phyloP scores from a whole-genome alignment of 2,797 vertebrate genomes.

The Anableps anableps region DNA sequence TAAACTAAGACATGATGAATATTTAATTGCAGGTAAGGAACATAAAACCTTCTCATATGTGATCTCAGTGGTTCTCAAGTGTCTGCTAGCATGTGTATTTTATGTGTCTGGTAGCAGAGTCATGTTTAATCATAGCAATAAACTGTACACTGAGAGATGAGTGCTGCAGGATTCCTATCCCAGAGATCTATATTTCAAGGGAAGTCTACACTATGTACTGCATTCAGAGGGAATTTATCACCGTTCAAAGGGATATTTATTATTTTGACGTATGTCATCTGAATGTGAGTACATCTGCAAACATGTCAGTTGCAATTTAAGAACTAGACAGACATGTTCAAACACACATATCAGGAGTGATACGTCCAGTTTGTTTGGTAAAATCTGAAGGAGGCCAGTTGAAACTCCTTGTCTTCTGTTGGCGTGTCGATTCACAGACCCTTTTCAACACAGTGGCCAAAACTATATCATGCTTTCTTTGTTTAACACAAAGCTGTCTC shows the following conservation, averaged over 20 bases:
- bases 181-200: constrained; percentile 66
- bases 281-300: constrained; percentile 1
- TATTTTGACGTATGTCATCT: constrained; percentile 46
- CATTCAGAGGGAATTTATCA: constrained; percentile 64
- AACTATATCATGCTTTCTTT: not conserved
- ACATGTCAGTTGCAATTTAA: constrained; percentile 18
- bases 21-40: constrained; percentile 26
- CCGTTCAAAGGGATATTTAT: constrained; percentile 63
- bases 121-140: constrained; percentile 64
- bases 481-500: not conserved
- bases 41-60: constrained; percentile 19
- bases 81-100: constrained; percentile 26
- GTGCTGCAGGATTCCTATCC: constrained; percentile 50
- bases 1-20: constrained; percentile 22
- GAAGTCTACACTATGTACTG: constrained; percentile 57
- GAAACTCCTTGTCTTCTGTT: not conserved
- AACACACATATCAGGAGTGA: constrained; percentile 13
- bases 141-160: constrained; percentile 60
- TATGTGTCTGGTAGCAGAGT: constrained; percentile 53
- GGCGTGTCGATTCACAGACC: not conserved
- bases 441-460: not conserved
- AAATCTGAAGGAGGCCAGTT: not conserved
- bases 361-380: constrained; percentile 1
- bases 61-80: constrained; percentile 24
- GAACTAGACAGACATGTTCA: constrained; percentile 1